Evolutionary conservation across 2,797 vertebrate genomes (phyloP).

Genomic region (Pseudopleuronectes americanus): DNA sequence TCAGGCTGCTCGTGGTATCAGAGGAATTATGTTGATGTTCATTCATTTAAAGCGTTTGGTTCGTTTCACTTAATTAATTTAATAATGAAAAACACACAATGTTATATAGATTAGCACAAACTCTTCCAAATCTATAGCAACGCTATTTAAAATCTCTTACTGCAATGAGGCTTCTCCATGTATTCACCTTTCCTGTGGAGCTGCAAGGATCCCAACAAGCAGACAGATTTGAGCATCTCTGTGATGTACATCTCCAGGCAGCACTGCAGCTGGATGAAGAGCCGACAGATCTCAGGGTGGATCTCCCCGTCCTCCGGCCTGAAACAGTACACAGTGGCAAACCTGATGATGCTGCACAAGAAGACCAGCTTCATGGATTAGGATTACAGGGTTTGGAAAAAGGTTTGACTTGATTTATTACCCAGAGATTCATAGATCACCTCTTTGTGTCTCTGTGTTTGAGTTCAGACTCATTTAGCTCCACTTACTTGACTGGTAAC

Average conservation of each 20-base stretch:
- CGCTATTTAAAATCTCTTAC: background rate
- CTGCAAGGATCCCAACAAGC: slow-evolving; percentile 95
- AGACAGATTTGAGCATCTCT: slow-evolving; percentile 98
- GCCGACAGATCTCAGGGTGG: slow-evolving; percentile 96
- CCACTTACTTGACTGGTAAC: too few relatives aligned
- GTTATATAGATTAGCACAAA: background rate
- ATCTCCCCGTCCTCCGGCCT: slow-evolving; percentile 98
- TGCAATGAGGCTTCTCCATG: background rate
- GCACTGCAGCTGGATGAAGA: slow-evolving; percentile 98
- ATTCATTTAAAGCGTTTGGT: too few relatives aligned
- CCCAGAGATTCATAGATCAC: too few relatives aligned
- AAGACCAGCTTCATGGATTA: background rate
- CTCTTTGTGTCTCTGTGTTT: too few relatives aligned
- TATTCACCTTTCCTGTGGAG: slow-evolving; percentile 94
- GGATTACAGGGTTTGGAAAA: too few relatives aligned
- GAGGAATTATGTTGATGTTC: too few relatives aligned
- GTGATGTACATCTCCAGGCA: slow-evolving; percentile 99
- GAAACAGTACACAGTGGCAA: slow-evolving; percentile 54
- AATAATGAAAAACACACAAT: too few relatives aligned
- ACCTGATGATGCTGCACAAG: slow-evolving; percentile 5
- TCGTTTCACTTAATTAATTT: too few relatives aligned
- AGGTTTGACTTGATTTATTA: too few relatives aligned
- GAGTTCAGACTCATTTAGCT: too few relatives aligned
- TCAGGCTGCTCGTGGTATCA: too few relatives aligned
- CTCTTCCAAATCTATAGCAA: slow-evolving; percentile 2